Evolutionary conservation across 2,797 vertebrate species (phyloP), one percentile per base, ranked within the genome.

Genomic region (Sebastes itinus): DNA sequence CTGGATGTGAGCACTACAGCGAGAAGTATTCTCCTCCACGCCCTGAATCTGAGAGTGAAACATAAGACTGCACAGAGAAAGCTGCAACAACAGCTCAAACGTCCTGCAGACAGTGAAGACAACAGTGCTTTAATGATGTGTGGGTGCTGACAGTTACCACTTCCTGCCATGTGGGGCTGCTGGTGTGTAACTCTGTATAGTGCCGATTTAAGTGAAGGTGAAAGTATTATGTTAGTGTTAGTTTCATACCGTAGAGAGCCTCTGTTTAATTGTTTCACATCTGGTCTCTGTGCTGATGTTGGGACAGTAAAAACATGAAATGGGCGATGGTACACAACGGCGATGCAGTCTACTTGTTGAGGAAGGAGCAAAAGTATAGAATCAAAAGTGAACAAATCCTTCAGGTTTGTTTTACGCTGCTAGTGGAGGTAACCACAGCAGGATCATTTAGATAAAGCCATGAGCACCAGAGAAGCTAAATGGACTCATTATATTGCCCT

Each of bases 41-140:
- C 27, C 46, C 52, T 14, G 64, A 69, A 73, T 67, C n/a, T 52
- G 62, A 74, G 35, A 38, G 70, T 62, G 27, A 79, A 75, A 70
- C 3, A 32, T 0, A 33, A 66, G n/a, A 74, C 42, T 55, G 30
- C 55, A 25, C 10, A 55, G 62, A 38, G 32, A 23, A 59, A 52
- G 23, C 32, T 11, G 33, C 1, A 56, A 22, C 10, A 38, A 23
- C 16, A 12, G 33, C 22, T 68, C 22, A 35, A 11, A 38, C n/a
- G 18, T 71, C 52, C 71, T 67, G 38, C 25, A 63, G 63, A 58
- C 56, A 30, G 16, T 6, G n/a, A 59, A 55, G 42, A n/a, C 14
- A 27, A 20, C n/a, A 52, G 52, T 7, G 55, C 10, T 46, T 25
- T 38, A 4, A 28, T 10, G 28, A 32, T 22, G n/a, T 55, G 22